Evolutionary conservation across 1,140 invertebrate genomes (phyloP), one percentile per base, ranked within the genome.

Genomic region (Oppia nitens): DNA sequence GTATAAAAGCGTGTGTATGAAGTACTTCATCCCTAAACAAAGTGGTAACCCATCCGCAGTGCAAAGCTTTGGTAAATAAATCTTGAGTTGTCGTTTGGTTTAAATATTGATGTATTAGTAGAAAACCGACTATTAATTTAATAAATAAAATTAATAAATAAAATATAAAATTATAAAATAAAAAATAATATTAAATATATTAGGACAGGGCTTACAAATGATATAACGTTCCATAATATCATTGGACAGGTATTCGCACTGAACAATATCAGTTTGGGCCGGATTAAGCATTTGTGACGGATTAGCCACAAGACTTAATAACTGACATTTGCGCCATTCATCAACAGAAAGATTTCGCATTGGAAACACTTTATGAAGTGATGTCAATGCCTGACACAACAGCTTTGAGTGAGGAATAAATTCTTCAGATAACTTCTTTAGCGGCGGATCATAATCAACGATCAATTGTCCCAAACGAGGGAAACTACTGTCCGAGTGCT

Each of bases 21-120:
- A 98, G 79, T 0, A 97, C 89, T 77, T 99, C 96, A 77, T 99
- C 96, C 53, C 95, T 77, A 69, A 97, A 98, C 2, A 99, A 73
- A 12, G 88, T 85, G 25, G 95, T 76, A 2, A 96, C 90, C 85
- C 94, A 95, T 17, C 87, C 84, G 26, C 85, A 89, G 68, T 95
- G 87, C 9, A 99, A 72, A 9, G 92, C 88, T 61, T 81, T 83
- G 3, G 85, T 79, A 84, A 91, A 98, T 66, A 98, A 79, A 68
- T 90, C 87, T 69, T 83, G 82, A 0, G 85, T 81, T 63, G 82
- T 79, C 24, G 68, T 66, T 65, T 85, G 83, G 63, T 78, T 77
- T 2, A 93, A 72, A 69, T 82, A 79, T 65, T 84, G 83, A 72
- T 96, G 88, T 70, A 89, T 91, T 0, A 98, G 72, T 48, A 91